Base-by-base conservation (phyloP, 2,113 vertebrate species). In the Ornithorhynchus anatinus region DNA sequence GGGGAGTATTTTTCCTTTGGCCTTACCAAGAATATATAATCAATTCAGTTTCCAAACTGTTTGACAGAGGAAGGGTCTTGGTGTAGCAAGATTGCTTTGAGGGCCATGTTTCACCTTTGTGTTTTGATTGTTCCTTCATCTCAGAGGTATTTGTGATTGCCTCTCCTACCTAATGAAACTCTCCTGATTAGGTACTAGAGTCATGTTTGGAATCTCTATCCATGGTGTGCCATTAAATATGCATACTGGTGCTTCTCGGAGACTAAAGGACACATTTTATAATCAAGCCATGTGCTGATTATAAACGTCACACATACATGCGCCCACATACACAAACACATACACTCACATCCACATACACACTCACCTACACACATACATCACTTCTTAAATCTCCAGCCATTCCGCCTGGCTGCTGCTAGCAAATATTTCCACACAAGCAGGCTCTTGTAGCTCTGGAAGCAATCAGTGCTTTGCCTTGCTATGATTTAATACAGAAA, bases 231-330 rank as follows among this genome's bases (percentile, higher is more conserved):
- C 68, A 58, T 71, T 89, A 65, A 64, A 40, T 17, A 79, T 35
- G 57, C 51, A 84, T 66, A n/a, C 40, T 45, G 75, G 52, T 57
- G 58, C 40, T 82, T 79, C 77, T 72, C 37, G 72, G 69, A 69
- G 47, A 77, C 68, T 84, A 69, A 90, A 85, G 73, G 68, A 44
- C 66, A 78, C 36, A 53, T 53, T 82, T 84, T n/a, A n/a, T 40
- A 86, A 84, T 59, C 74, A 73, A 81, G 38, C 73, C 88, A 85
- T 88, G 86, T 88, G 75, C 84, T 82, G 71, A 68, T 69, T 75
- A 48, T 68, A 45, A 66, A n/a, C 52, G 43, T n/a, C 19, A 60
- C 44, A 73, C 35, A 62, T 40, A 66, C 58, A 66, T 56, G n/a
- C 75, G 56, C 64, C 42, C 57, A 29, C 15, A 50, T 12, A 29